Evolutionary conservation across 2,888 invertebrate genomes (phyloP), one percentile per base, ranked within the genome.

Genomic region (Brachycybe producta): DNA sequence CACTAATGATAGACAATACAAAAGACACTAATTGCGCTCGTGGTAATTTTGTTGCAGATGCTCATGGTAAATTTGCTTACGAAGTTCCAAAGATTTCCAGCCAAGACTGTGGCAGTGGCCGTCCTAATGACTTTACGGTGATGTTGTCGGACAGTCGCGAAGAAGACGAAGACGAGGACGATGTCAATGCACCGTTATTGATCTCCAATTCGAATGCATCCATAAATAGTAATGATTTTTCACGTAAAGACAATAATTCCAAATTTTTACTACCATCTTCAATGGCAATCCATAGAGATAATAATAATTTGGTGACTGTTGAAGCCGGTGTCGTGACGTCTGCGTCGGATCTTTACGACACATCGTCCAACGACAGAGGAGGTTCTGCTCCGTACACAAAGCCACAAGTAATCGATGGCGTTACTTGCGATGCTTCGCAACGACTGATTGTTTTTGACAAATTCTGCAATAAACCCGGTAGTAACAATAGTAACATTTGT

Each of bases 111-210:
- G 26, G 19, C 8, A 35, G 19, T 26, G 23, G 27, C 15, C 13
- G 27, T 21, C 15, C 35, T 8, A 19, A 38, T 7, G 23, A 11
- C 36, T 11, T 36, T 15, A 26, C 27, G 34, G 28, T 38, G 19
- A 47, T 30, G 15, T 27, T 43, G 28, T 43, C 24, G 3, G n/a
- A n/a, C n/a, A n/a, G n/a, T n/a, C n/a, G n/a, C n/a, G 34, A 47
- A 21, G 36, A 36, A 36, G 3, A 15, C 4, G n/a, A 32, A 17
- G 47, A 47, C 24, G 47, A 47, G 15, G 47, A 47, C 47, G 47
- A 47, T 19, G 47, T 32, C 23, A 32, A 19, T n/a, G 47, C 27
- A n/a, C 47, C 47, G 8, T 21, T 47, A 23, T 36, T 47, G 27
- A 47, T 27, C n/a, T 21, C 43, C 32, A 30, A 30, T 8, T 30